Evolutionary conservation across 53 echinoderm and acorn worm genomes (phyloP).

Genomic region (Paracentrotus lividus): DNA sequence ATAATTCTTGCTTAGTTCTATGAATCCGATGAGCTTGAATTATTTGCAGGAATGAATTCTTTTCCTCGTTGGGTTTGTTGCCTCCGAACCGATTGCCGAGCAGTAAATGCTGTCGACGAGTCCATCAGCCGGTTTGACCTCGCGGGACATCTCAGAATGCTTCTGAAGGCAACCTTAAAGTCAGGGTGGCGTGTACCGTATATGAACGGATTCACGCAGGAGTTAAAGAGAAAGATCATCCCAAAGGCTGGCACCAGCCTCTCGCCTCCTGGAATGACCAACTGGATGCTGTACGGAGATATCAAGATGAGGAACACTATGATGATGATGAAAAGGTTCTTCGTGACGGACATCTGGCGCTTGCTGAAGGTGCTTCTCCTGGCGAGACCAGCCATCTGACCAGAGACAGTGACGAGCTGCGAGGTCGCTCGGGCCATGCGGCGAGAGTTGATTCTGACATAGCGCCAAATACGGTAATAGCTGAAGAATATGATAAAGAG

Average conservation of each 20-base stretch:
- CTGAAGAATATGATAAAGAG: conserved; percentile 70
- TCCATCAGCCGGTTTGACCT: conserved; percentile 46
- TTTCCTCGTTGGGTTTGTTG: neutral
- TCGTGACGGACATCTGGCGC: conserved; percentile 91
- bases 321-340: conserved; percentile 89
- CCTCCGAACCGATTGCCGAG: neutral
- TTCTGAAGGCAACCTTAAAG: conserved; percentile 77
- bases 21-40: neutral
- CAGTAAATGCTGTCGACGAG: neutral
- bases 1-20: neutral
- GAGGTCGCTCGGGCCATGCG: conserved; percentile 73
- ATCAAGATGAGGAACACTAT: conserved; percentile 80
- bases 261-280: conserved; percentile 86
- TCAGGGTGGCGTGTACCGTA: conserved; percentile 93
- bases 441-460: conserved; percentile 78
- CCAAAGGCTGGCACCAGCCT: conserved; percentile 81
- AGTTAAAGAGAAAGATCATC: conserved; percentile 81
- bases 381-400: conserved; percentile 42
- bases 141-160: conserved; percentile 68
- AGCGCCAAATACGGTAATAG: conserved; percentile 83
- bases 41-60: conserved; percentile 10
- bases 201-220: conserved; percentile 88
- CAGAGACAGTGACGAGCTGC: conserved; percentile 38
- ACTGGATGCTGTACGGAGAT: conserved; percentile 82
- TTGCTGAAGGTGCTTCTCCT: conserved; percentile 69